A percentile compares a stretch with the other conserved stretches of the same genome.
Evolutionary conservation across 2,888 invertebrate genomes (phyloP).

Genomic region (Nezara viridula): DNA sequence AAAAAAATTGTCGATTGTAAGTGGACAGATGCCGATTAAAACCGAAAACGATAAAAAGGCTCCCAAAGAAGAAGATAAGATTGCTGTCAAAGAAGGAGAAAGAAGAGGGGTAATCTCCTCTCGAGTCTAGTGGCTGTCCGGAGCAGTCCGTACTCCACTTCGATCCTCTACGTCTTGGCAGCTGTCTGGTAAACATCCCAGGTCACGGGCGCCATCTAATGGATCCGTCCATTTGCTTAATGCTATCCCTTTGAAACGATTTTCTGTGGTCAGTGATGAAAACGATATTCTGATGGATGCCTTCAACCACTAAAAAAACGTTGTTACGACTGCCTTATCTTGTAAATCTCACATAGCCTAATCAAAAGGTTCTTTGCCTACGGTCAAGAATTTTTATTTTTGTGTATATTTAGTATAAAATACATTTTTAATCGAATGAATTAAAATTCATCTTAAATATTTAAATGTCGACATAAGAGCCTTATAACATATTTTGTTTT

Average conservation of each 20-base stretch:
- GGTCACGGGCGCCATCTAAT: background rate
- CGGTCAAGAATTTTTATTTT: too few species aligned
- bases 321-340: background rate
- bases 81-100: background rate
- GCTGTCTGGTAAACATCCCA: slow-evolving; percentile 39
- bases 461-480: too few species aligned
- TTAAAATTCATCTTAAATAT: too few species aligned
- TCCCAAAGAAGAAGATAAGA: background rate
- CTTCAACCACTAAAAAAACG: background rate
- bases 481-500: too few species aligned
- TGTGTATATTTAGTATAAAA: too few species aligned
- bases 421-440: too few species aligned
- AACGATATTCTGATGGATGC: background rate
- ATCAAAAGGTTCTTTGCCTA: too few species aligned
- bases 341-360: background rate
- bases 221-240: background rate
- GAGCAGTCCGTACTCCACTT: slow-evolving; percentile 29
- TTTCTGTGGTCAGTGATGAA: background rate
- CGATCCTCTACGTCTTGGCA: background rate
- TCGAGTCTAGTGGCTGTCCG: background rate
- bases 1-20: too few species aligned
- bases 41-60: background rate
- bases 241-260: background rate
- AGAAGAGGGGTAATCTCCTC: background rate
- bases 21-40: background rate